Evolutionary conservation across 2,888 invertebrate genomes (phyloP).

Genomic region (Hyles lineata): DNA sequence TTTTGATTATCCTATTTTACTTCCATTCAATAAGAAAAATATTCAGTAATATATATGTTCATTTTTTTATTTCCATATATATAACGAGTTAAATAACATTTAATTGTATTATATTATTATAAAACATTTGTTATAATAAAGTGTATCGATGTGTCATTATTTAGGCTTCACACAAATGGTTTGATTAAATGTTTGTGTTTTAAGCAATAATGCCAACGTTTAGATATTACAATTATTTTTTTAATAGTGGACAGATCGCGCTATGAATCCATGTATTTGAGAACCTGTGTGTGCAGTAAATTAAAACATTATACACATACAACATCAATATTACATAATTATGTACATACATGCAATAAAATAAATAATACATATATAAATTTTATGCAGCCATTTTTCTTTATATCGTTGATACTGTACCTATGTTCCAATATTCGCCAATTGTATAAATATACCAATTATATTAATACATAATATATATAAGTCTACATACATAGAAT

Average conservation of each 20-base stretch:
- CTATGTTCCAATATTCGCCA: constrained; percentile 7
- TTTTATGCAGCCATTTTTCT: not conserved
- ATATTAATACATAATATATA: not conserved
- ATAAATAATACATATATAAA: constrained; percentile 1
- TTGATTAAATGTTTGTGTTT: constrained; percentile 5
- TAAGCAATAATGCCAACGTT: not conserved
- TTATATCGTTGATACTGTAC: not conserved
- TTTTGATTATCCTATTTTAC: too few species aligned
- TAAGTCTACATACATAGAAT: not conserved
- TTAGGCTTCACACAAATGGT: not conserved
- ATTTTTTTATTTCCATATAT: too few species aligned
- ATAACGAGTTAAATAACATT: not conserved
- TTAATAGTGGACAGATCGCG: not conserved
- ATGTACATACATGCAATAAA: constrained; percentile 28
- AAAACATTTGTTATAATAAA: not conserved
- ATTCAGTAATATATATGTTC: too few species aligned
- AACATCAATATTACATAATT: constrained; percentile 39
- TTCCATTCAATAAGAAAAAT: too few species aligned
- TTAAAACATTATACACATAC: constrained; percentile 30
- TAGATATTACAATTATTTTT: not conserved
- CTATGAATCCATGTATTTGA: too few species aligned
- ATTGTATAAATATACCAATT: not conserved
- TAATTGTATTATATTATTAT: not conserved
- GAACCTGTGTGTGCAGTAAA: constrained; percentile 3
- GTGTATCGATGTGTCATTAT: not conserved